Base-by-base conservation (phyloP, 2,113 vertebrate species). In the Chaetodon auriga region DNA sequence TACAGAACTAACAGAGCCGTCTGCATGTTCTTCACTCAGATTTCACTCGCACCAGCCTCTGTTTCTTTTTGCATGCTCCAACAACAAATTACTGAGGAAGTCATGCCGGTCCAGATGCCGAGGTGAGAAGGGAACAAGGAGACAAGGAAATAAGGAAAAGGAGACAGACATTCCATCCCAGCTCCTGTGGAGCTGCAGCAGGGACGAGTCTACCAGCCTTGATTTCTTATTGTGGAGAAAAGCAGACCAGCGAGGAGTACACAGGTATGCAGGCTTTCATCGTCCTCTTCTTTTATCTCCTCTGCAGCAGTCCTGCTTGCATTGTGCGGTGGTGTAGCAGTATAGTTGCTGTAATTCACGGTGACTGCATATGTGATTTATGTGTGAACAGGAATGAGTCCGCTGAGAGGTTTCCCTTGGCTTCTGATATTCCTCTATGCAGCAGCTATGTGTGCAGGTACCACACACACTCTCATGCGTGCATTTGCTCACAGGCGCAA, bases 311-410 rank as follows among this genome's bases (percentile, higher is more conserved):
- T 53, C 41, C 58, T 65, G 63, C 71, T 84, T 77, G 75, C 18
- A 64, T 61, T 80, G 60, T 70, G 78, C 4, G 23, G 16, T 61
- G 35, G 23, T 75, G 77, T 73, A 63, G 68, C 64, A 41, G 38
- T 46, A 45, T 74, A 55, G 55, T 36, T 71, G 62, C 25, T 68
- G 23, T 87, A 75, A 72, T 82, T 86, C 72, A 86, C 16, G n/a
- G 75, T 73, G 4, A 53, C 58, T 75, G 45, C 71, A 65, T 68
- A 19, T 91, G 71, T 85, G 78, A 89, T 92, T 89, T 84, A 84
- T 90, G 80, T 90, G 62, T 85, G 69, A 84, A 78, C 86, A 93
- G 91, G 83, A 81, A 93, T 90, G 92, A 84, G 80, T 83, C 85
- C n/a, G 49, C 74, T 80, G 75, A 90, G 87, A 64, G 66, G 74